These are phyloP conservation scores for Camptogramma bilineatum DNA, from an alignment of 2,888 invertebrate genomes.

Conservation along the genomic window DNA sequence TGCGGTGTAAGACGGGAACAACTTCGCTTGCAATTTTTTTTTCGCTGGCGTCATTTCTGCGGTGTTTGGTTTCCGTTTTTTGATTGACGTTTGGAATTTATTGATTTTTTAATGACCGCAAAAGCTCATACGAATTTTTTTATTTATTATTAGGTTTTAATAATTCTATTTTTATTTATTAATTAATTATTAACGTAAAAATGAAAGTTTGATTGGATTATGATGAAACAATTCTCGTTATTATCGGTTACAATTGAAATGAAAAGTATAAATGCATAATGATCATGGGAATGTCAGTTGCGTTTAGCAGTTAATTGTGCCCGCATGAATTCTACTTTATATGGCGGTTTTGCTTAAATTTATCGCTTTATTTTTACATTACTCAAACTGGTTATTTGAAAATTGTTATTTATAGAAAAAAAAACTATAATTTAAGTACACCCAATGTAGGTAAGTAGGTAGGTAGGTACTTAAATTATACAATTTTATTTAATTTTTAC, in stretches of 20 bases:
- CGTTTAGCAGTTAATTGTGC: conserved; percentile 21
- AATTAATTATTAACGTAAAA: background rate
- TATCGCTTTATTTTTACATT: conserved; percentile 5
- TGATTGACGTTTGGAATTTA: conserved; percentile 37
- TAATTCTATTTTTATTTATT: background rate
- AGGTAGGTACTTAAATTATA: too few relatives aligned
- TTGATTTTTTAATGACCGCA: conserved; percentile 37
- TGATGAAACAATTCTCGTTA: conserved; percentile 3
- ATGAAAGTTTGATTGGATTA: conserved; percentile 12
- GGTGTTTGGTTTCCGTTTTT: conserved; percentile 47
- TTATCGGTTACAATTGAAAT: conserved; percentile 25
- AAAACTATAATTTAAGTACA: too few relatives aligned
- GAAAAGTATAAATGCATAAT: conserved; percentile 28
- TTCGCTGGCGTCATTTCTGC: conserved; percentile 53
- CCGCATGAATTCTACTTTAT: conserved; percentile 19
- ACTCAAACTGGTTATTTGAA: background rate
- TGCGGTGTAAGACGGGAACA: conserved; percentile 53
- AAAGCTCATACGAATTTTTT: conserved; percentile 11
- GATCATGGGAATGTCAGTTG: conserved; percentile 35
- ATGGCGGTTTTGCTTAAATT: conserved; percentile 12
- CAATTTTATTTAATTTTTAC: background rate
- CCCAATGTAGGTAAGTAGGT: too few relatives aligned
- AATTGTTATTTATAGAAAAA: background rate
- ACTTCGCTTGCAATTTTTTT: conserved; percentile 51
- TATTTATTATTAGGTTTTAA: background rate